Percentiles rank a stretch among this genome's conserved stretches.
Evolutionary conservation across 2,888 invertebrate species (phyloP).

Genomic region (Phyto melanocephala): DNA sequence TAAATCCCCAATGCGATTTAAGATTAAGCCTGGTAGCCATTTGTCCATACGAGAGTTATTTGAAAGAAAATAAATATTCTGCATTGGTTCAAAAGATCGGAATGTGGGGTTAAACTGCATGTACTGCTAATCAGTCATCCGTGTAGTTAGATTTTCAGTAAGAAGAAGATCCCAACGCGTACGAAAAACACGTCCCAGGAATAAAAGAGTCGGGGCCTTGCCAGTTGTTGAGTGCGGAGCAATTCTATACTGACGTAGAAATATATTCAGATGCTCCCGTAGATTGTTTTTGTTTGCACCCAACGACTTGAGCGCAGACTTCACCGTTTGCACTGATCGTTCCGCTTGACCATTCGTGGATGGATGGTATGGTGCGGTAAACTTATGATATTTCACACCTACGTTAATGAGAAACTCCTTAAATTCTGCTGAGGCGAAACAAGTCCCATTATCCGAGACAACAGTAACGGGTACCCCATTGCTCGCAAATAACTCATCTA

Average conservation of each 20-base stretch:
- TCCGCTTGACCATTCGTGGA: conserved; percentile 17
- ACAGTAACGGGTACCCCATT: conserved; percentile 1
- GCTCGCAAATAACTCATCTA: conserved; percentile 6
- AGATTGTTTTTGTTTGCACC: background rate
- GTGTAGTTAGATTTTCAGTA: background rate
- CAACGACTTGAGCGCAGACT: background rate
- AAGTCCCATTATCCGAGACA: conserved; percentile 20
- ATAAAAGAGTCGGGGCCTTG: background rate
- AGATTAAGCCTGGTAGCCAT: background rate
- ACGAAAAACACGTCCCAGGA: background rate
- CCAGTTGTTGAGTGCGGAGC: background rate
- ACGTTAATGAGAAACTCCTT: background rate
- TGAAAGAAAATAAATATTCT: conserved; percentile 5
- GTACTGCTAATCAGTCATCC: background rate
- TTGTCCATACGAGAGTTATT: background rate
- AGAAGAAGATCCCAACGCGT: background rate
- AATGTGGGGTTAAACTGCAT: background rate
- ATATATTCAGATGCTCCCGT: background rate
- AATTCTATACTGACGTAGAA: conserved; percentile 4
- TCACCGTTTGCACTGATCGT: background rate
- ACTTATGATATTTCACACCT: conserved; percentile 4
- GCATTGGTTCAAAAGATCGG: background rate
- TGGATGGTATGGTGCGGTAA: conserved; percentile 9
- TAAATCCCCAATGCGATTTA: background rate
- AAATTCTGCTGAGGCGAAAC: conserved; percentile 17